These are phyloP conservation scores for Stomatorhinus walkeri DNA, from an alignment of 2,797 vertebrate species.

Conservation along the genomic window DNA sequence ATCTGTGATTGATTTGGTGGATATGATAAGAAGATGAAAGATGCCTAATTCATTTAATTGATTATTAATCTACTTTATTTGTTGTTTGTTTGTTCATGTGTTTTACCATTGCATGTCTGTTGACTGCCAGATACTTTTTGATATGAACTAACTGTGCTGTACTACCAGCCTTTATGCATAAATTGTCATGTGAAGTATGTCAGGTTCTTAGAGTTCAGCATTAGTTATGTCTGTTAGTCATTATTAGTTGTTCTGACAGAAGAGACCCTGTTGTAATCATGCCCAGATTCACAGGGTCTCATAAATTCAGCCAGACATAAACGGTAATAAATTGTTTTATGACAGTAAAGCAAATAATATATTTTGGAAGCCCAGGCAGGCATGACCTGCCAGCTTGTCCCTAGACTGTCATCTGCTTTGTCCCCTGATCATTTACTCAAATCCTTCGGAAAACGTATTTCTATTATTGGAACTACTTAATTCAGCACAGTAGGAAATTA, in stretches of 20 bases:
- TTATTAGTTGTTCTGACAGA: not conserved
- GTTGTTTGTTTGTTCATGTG: not conserved
- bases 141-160: not conserved
- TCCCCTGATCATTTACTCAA: not conserved
- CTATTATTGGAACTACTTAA: conserved; percentile 1
- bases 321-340: conserved; percentile 6
- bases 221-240: not conserved
- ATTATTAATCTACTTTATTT: conserved; percentile 2
- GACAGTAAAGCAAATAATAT: not conserved
- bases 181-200: not conserved
- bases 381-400: not conserved
- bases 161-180: not conserved
- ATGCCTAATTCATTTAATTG: not conserved
- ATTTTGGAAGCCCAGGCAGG: not conserved
- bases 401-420: not conserved
- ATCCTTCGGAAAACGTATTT: not conserved
- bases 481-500: not conserved
- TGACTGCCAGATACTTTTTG: not conserved
- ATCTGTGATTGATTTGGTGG: not conserved
- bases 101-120: not conserved
- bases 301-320: conserved; percentile 1
- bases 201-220: not conserved
- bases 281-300: not conserved
- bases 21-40: not conserved
- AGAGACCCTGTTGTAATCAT: not conserved